These are phyloP conservation scores for Pachymerium ferrugineum DNA, from an alignment of 2,888 invertebrate species.

Conservation along the genomic window DNA sequence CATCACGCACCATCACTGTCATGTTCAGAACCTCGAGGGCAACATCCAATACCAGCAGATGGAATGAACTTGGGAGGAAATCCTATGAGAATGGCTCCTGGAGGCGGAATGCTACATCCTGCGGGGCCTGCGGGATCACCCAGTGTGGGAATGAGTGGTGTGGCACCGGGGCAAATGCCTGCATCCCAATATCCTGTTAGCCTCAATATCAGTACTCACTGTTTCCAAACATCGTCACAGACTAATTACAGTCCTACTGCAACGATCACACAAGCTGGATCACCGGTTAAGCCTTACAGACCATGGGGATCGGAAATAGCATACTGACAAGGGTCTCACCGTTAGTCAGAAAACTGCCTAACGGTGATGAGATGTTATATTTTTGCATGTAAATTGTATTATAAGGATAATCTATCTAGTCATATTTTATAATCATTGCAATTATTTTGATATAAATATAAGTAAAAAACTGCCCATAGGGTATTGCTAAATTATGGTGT, in stretches of 20 bases:
- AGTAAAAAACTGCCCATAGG: too few species aligned
- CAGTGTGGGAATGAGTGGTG: neutral
- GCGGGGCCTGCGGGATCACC: neutral
- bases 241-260: slow-evolving; percentile 39
- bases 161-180: neutral
- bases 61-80: neutral
- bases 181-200: slow-evolving; percentile 4
- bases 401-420: too few species aligned
- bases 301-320: slow-evolving; percentile 97
- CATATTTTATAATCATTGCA: too few species aligned
- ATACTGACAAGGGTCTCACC: slow-evolving; percentile 55
- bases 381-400: too few species aligned
- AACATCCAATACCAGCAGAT: neutral
- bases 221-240: slow-evolving; percentile 40
- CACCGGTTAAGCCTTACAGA: slow-evolving; percentile 71
- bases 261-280: slow-evolving; percentile 36
- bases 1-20: neutral
- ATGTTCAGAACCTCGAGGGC: neutral
- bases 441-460: too few species aligned
- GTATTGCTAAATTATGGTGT: too few species aligned
- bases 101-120: neutral
- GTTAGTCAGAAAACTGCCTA: neutral
- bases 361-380: too few species aligned
- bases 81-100: neutral
- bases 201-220: slow-evolving; percentile 39